These are phyloP conservation scores for Lepetodrilus schrolli DNA, from an alignment of 2,888 invertebrate species.

Conservation along the genomic window DNA sequence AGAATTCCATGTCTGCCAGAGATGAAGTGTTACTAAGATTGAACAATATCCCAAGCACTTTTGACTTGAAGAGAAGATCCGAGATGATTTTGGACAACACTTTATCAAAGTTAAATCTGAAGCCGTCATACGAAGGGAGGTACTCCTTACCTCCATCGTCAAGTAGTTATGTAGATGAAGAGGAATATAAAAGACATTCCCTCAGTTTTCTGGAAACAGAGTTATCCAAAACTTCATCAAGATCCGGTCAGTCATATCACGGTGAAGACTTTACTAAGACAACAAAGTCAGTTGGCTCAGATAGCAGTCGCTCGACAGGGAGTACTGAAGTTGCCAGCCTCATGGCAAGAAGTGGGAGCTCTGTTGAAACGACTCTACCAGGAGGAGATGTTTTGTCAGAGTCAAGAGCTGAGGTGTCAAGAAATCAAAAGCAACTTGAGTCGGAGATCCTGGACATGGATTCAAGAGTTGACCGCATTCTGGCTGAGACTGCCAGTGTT, in stretches of 20 bases:
- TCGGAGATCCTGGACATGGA: background rate
- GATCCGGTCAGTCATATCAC: slow-evolving; percentile 2
- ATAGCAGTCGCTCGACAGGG: background rate
- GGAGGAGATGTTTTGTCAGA: background rate
- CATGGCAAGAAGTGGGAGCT: slow-evolving; percentile 7
- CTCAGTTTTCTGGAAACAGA: background rate
- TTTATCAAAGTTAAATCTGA: slow-evolving; percentile 3
- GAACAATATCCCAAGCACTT: background rate
- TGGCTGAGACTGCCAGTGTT: background rate
- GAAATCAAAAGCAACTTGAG: background rate
- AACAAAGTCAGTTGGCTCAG: background rate
- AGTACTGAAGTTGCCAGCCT: slow-evolving; percentile 7
- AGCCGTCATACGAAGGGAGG: background rate
- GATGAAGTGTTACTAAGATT: background rate
- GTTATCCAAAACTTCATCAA: background rate
- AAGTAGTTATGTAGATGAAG: background rate
- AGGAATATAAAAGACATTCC: background rate
- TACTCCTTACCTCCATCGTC: background rate
- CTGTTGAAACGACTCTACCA: background rate
- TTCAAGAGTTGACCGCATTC: background rate
- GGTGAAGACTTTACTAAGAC: background rate
- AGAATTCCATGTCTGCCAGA: background rate
- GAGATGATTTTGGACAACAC: slow-evolving; percentile 1
- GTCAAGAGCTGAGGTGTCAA: too few relatives aligned
- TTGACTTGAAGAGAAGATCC: background rate